Evolutionary conservation across 2,888 invertebrate genomes (phyloP).

Genomic region (Biston stratarius): DNA sequence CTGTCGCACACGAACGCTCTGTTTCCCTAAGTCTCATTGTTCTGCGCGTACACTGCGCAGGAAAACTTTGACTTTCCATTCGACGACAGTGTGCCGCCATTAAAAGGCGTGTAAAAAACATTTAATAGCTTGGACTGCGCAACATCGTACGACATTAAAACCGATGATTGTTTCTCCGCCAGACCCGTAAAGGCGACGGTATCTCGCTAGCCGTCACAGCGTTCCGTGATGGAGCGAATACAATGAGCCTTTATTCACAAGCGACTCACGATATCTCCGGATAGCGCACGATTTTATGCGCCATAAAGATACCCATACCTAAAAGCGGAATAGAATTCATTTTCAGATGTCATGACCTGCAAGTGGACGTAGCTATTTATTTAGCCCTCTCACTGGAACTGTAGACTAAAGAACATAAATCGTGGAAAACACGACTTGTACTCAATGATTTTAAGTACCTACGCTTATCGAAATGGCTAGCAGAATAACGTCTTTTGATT

Average conservation of each 20-base stretch:
- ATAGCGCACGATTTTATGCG: slow-evolving; percentile 40
- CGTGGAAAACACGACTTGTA: slow-evolving; percentile 14
- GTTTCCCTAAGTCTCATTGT: slow-evolving; percentile 83
- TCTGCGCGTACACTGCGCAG: slow-evolving; percentile 62
- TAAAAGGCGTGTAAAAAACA: slow-evolving; percentile 42
- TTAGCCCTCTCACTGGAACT: slow-evolving; percentile 6
- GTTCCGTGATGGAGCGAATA: slow-evolving; percentile 35
- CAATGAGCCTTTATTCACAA: slow-evolving; percentile 36
- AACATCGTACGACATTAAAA: slow-evolving; percentile 9
- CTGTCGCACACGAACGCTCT: slow-evolving; percentile 84
- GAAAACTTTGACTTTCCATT: slow-evolving; percentile 81
- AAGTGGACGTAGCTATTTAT: slow-evolving; percentile 16
- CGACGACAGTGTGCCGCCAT: slow-evolving; percentile 48
- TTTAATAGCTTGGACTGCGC: slow-evolving; percentile 19
- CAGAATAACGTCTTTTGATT: no score
- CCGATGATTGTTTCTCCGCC: slow-evolving; percentile 20
- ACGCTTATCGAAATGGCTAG: no score
- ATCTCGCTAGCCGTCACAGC: slow-evolving; percentile 30
- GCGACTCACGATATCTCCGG: slow-evolving; percentile 35
- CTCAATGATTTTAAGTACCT: neutral
- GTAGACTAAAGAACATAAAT: slow-evolving; percentile 17
- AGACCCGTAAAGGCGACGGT: slow-evolving; percentile 17
- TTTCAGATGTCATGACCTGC: slow-evolving; percentile 29
- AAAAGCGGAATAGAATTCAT: slow-evolving; percentile 30
- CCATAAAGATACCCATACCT: slow-evolving; percentile 28